Evolutionary conservation across 2,113 vertebrate genomes (phyloP).

Genomic region (Chunga burmeisteri): DNA sequence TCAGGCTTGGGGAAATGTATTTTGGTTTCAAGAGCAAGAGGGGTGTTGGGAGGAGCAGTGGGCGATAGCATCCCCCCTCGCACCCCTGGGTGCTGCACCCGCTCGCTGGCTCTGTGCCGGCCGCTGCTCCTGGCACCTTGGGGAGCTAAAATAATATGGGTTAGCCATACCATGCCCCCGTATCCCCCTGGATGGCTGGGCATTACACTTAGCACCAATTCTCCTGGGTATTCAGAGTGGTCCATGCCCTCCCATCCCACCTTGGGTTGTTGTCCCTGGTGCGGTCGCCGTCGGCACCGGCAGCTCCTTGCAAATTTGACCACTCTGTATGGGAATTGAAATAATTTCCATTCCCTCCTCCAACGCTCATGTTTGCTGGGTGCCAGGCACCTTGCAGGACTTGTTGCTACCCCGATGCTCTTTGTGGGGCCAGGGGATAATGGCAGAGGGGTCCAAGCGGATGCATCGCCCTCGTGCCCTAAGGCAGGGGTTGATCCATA

Average conservation of each 20-base stretch:
- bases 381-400: not conserved
- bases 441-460: not conserved
- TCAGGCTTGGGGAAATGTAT: not conserved
- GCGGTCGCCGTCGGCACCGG: accelerated
- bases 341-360: not conserved
- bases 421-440: accelerated
- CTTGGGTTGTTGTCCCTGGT: not conserved
- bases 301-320: accelerated
- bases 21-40: not conserved
- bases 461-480: not conserved
- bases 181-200: not conserved
- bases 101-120: not conserved
- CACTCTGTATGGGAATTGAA: accelerated
- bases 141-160: not conserved
- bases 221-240: not conserved
- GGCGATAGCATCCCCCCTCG: accelerated
- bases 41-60: not conserved
- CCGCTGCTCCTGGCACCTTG: accelerated
- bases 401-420: not conserved
- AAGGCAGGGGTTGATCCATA: not conserved
- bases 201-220: not conserved
- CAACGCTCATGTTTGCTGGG: accelerated
- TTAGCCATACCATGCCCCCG: not conserved
- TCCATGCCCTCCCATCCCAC: not conserved
- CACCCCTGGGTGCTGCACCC: not conserved